A percentile compares a stretch with the other conserved stretches of the same genome.
Conservation (phyloP, 2,888 invertebrate genomes). For the Caenorhabditis sp. region DNA sequence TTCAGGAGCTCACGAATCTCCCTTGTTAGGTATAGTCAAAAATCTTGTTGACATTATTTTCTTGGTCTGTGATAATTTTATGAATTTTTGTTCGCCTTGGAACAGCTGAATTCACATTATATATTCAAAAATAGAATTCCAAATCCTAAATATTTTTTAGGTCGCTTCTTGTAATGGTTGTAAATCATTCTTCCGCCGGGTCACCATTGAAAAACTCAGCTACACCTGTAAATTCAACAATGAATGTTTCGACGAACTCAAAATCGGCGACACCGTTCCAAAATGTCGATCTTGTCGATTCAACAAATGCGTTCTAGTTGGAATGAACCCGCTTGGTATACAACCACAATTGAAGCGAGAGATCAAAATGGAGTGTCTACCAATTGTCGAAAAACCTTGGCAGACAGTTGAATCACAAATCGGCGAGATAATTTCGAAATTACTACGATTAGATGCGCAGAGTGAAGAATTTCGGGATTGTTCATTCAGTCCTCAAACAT, state of each 20-base stretch:
- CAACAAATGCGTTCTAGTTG: constrained; percentile 52
- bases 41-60: no score
- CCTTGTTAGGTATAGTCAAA: no score
- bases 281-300: constrained; percentile 61
- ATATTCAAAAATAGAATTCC: no score
- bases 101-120: no score
- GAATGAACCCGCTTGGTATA: constrained; percentile 53
- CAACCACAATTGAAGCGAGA: not conserved
- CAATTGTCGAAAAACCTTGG: not conserved
- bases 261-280: constrained; percentile 12
- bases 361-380: not conserved
- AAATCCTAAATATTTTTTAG: no score
- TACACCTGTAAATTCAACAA: constrained; percentile 10
- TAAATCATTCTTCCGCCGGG: constrained; percentile 24
- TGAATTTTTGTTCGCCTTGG: no score
- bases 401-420: not conserved
- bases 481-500: not conserved
- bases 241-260: constrained; percentile 13
- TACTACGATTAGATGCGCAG: not conserved
- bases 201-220: constrained; percentile 18
- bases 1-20: no score
- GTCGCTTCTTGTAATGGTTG: constrained; percentile 20
- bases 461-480: not conserved
- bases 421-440: not conserved
- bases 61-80: no score